Evolutionary conservation across 2,113 vertebrate species (phyloP).

Genomic region (Phaetusa simplex): DNA sequence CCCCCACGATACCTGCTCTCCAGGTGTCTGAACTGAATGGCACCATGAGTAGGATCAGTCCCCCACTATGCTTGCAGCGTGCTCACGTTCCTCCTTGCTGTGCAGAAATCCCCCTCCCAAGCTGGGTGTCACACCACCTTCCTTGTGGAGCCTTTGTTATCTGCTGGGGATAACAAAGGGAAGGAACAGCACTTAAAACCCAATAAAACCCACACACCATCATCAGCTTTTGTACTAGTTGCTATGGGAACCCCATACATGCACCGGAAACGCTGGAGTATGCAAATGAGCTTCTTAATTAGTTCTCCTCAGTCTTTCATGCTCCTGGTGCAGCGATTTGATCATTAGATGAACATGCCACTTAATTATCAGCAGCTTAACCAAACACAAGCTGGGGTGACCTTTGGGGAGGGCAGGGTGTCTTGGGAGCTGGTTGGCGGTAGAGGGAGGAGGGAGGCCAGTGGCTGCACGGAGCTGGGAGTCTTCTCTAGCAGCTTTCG

Average conservation of each 20-base stretch:
- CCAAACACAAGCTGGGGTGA: constrained; percentile 38
- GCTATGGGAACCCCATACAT: constrained; percentile 71
- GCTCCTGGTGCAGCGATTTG: constrained; percentile 14
- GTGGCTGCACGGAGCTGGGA: accelerated
- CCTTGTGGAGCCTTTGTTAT: constrained; percentile 28
- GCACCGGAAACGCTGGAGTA: constrained; percentile 58
- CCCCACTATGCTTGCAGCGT: background rate
- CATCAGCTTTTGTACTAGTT: constrained; percentile 60
- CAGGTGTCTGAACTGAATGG: accelerated
- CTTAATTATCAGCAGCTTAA: constrained; percentile 45
- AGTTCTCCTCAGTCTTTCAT: constrained; percentile 48
- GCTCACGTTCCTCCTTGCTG: background rate
- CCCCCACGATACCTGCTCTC: background rate
- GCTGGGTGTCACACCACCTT: background rate
- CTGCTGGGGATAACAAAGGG: constrained; percentile 56
- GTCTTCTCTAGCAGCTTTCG: background rate
- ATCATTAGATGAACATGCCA: constrained; percentile 57
- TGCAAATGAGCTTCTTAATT: constrained; percentile 70
- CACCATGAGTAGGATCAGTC: background rate
- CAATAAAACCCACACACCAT: constrained; percentile 36
- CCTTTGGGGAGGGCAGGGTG: background rate
- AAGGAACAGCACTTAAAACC: constrained; percentile 44
- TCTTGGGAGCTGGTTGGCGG: background rate
- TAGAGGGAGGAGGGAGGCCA: accelerated
- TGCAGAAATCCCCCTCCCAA: background rate